phyloP scores from a whole-genome alignment of 2,113 vertebrate species.

The Oreochromis spilurus region DNA sequence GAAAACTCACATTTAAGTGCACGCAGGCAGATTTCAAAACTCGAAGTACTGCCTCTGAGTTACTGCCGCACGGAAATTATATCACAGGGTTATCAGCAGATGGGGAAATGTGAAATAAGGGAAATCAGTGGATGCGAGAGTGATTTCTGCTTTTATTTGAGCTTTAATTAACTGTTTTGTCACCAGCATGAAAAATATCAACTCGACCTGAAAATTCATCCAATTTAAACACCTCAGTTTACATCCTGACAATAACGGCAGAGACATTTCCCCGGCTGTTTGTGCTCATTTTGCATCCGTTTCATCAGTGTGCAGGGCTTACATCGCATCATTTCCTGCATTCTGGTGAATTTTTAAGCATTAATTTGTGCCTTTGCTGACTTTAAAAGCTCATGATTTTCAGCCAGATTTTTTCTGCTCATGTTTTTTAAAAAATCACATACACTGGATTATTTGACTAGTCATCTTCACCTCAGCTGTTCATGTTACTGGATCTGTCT shows the following conservation, averaged over 20 bases:
- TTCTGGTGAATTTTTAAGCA: not conserved
- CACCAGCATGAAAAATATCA: not conserved
- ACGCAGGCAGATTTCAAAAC: not conserved
- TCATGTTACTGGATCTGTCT: not conserved
- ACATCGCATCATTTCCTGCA: not conserved
- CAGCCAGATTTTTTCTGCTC: not conserved
- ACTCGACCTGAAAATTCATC: not conserved
- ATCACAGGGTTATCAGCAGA: not conserved
- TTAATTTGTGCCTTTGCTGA: not conserved
- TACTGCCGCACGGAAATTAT: not conserved
- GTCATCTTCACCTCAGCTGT: not conserved
- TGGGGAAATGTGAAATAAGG: not conserved
- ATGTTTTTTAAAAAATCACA: not conserved
- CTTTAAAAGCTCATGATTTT: not conserved
- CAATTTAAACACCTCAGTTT: not conserved
- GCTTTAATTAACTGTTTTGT: not conserved
- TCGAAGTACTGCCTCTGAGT: not conserved
- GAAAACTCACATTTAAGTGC: not conserved
- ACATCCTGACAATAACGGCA: not conserved
- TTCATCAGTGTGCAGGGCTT: not conserved
- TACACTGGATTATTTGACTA: not conserved
- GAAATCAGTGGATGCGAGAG: not conserved
- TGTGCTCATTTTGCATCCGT: not conserved
- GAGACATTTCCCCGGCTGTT: not conserved
- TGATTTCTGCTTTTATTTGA: not conserved